These are phyloP conservation scores for Tiliacea citrago DNA, from an alignment of 2,888 invertebrate genomes.

Conservation along the genomic window DNA sequence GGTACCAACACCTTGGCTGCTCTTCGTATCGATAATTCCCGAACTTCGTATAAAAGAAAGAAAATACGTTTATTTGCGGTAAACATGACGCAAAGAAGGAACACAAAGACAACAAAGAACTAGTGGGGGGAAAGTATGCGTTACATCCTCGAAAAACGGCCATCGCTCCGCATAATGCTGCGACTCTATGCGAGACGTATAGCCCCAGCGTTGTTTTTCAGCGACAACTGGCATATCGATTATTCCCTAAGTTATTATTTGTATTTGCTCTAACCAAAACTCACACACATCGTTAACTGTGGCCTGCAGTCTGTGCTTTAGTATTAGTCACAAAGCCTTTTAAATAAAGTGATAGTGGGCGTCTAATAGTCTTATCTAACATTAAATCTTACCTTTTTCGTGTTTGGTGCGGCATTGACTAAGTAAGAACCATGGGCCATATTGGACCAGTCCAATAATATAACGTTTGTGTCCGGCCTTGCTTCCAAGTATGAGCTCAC, in stretches of 20 bases:
- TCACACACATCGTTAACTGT: neutral
- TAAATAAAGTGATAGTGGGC: constrained; percentile 6
- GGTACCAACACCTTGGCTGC: no score
- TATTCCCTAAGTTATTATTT: neutral
- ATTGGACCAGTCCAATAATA: constrained; percentile 89
- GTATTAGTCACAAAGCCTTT: neutral
- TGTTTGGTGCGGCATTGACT: constrained; percentile 91
- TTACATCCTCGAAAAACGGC: no score
- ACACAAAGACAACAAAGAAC: no score
- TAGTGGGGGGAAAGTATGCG: no score
- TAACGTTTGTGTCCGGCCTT: constrained; percentile 83
- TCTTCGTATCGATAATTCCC: no score
- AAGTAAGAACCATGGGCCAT: constrained; percentile 89
- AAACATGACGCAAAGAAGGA: no score
- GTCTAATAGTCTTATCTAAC: neutral
- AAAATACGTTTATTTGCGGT: no score
- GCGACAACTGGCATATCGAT: no score
- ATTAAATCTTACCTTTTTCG: constrained; percentile 85
- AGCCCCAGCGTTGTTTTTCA: no score
- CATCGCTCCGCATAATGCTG: no score
- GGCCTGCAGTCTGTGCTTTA: neutral
- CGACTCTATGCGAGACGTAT: no score
- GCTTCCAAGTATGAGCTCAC: constrained; percentile 86
- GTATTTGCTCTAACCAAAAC: neutral
- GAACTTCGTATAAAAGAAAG: no score